A percentile compares a stretch with the other conserved stretches of the same genome.
Conservation (phyloP, 2,888 invertebrate genomes). For the Heteropelma amictum region DNA sequence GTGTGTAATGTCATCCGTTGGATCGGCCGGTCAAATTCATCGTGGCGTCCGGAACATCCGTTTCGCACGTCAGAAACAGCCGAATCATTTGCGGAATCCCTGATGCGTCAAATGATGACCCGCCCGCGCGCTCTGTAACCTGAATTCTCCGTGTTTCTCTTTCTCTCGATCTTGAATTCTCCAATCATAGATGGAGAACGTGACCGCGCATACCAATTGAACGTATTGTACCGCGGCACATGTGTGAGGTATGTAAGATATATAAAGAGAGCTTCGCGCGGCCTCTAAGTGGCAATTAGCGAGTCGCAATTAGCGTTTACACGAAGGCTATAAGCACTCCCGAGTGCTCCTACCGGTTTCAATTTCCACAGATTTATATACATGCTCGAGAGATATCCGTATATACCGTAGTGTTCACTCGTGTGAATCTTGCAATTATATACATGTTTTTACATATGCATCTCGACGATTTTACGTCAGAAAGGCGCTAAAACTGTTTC, state of each 20-base stretch:
- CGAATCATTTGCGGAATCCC: not conserved
- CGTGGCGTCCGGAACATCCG: not conserved
- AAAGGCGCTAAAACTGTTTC: not conserved
- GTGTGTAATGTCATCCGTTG: not conserved
- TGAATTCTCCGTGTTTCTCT: not conserved
- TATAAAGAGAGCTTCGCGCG: slow-evolving; percentile 9
- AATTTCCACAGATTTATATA: slow-evolving; percentile 51
- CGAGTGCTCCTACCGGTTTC: slow-evolving; percentile 41
- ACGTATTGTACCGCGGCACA: not conserved
- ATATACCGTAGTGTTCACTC: no score
- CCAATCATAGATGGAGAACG: not conserved
- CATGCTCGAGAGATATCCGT: slow-evolving; percentile 7
- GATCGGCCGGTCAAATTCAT: not conserved
- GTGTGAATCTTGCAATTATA: slow-evolving; percentile 6
- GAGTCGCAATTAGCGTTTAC: slow-evolving; percentile 56
- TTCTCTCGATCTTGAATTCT: not conserved
- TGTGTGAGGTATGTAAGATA: not conserved
- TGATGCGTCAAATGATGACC: not conserved
- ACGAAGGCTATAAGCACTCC: slow-evolving; percentile 43
- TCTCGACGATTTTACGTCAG: not conserved
- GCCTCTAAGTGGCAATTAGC: slow-evolving; percentile 51
- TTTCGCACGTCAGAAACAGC: not conserved
- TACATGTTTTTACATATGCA: not conserved
- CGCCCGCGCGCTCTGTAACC: not conserved
- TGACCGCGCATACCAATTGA: not conserved